Percentiles rank a stretch among this genome's conserved stretches.
Conservation (phyloP, 2,888 invertebrate species). For the Agrochola litura region DNA sequence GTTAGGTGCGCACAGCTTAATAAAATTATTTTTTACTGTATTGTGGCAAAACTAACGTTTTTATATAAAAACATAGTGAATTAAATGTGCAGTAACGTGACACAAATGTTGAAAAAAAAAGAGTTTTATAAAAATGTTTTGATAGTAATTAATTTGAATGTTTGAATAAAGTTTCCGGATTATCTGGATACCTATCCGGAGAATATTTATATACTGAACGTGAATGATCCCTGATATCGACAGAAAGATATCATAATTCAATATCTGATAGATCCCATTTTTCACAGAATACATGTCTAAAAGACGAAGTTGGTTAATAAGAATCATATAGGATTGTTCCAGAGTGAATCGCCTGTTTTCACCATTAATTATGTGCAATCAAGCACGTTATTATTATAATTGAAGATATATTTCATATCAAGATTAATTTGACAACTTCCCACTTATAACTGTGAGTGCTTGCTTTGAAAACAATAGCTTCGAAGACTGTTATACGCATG, state of each 20-base stretch:
- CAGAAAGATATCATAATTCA: constrained; percentile 7
- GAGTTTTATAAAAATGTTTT: background rate
- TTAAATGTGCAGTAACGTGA: constrained; percentile 18
- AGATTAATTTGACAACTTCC: background rate
- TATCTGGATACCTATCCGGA: background rate
- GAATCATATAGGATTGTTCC: background rate
- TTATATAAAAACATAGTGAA: constrained; percentile 25
- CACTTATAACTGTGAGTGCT: constrained; percentile 21
- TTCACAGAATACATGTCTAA: background rate
- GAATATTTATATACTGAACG: background rate
- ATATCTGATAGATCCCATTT: constrained; percentile 1
- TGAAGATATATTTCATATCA: background rate
- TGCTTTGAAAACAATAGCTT: constrained; percentile 27
- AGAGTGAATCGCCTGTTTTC: background rate
- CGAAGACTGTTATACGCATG: constrained; percentile 34
- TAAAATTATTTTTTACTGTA: constrained; percentile 33
- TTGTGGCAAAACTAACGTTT: constrained; percentile 16
- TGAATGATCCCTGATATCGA: background rate
- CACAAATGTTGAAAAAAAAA: constrained; percentile 11
- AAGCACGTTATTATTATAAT: background rate
- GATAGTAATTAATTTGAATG: constrained; percentile 1
- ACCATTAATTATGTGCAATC: background rate
- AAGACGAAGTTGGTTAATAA: background rate
- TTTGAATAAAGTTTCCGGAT: background rate
- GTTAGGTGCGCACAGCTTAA: constrained; percentile 41